These are phyloP conservation scores for Typhlichthys subterraneus DNA, from an alignment of 2,797 vertebrate species.

Conservation along the genomic window DNA sequence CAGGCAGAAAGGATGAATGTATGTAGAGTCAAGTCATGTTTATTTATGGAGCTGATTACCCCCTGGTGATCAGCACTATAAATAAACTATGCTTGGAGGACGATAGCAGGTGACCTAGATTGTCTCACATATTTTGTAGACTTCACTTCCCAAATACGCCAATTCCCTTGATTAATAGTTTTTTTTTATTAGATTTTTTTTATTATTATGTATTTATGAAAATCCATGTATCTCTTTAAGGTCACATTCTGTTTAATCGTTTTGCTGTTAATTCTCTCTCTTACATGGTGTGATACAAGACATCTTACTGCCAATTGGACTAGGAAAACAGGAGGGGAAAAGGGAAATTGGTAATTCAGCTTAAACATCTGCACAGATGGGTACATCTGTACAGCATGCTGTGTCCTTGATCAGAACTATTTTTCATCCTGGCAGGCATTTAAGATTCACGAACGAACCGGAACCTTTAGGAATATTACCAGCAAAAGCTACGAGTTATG, in stretches of 20 bases:
- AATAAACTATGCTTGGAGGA: slow-evolving; percentile 4
- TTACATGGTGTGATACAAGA: background rate
- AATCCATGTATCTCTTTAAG: background rate
- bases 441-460: background rate
- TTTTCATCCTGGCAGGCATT: background rate
- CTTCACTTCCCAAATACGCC: background rate
- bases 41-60: no score
- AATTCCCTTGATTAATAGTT: no score
- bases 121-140: slow-evolving; percentile 3
- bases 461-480: background rate
- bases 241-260: background rate
- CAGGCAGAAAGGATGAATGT: background rate
- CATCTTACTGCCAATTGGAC: background rate
- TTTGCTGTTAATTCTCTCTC: background rate
- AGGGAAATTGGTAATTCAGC: background rate
- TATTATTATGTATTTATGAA: background rate
- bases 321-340: background rate
- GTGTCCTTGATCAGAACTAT: background rate
- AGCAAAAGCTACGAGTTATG: background rate
- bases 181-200: background rate
- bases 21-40: no score
- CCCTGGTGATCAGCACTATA: no score
- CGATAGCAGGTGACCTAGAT: slow-evolving; percentile 52
- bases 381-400: background rate
- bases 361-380: background rate